Evolutionary conservation across 2,888 invertebrate genomes (phyloP).

Genomic region (Synergus itoensis): DNA sequence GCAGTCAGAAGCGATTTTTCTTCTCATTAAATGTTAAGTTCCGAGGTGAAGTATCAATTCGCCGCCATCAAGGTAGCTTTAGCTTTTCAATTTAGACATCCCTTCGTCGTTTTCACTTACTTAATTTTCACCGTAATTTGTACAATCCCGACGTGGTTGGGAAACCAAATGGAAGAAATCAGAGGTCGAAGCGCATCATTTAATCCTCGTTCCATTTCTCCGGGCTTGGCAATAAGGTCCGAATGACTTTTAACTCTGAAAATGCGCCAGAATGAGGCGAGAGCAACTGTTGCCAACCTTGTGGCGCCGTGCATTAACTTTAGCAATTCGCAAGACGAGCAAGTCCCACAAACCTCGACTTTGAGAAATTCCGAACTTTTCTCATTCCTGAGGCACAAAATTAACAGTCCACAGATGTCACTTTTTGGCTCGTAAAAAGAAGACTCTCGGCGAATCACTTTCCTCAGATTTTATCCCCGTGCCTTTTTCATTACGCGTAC

Average conservation of each 20-base stretch:
- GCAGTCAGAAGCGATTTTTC: background rate
- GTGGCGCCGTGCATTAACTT: constrained; percentile 8
- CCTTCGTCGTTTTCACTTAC: constrained; percentile 56
- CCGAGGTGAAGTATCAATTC: constrained; percentile 8
- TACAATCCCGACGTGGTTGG: constrained; percentile 49
- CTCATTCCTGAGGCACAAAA: constrained; percentile 5
- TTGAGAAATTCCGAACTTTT: constrained; percentile 10
- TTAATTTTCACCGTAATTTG: constrained; percentile 56
- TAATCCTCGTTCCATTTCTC: constrained; percentile 47
- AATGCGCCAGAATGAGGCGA: constrained; percentile 42
- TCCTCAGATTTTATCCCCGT: background rate
- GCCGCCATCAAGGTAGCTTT: constrained; percentile 33
- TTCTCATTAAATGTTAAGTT: background rate
- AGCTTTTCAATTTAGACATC: constrained; percentile 52
- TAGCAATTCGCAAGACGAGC: constrained; percentile 2
- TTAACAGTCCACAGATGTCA: constrained; percentile 9
- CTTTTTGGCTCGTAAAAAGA: constrained; percentile 4
- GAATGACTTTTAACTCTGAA: constrained; percentile 47
- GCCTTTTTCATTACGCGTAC: background rate
- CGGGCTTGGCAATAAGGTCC: constrained; percentile 40
- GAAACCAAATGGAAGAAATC: constrained; percentile 56
- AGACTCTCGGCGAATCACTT: background rate
- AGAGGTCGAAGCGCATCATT: constrained; percentile 53
- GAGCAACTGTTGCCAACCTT: constrained; percentile 14
- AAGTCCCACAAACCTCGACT: background rate